Base-by-base conservation (phyloP, 2,113 vertebrate genomes). In the Pluvialis apricaria region DNA sequence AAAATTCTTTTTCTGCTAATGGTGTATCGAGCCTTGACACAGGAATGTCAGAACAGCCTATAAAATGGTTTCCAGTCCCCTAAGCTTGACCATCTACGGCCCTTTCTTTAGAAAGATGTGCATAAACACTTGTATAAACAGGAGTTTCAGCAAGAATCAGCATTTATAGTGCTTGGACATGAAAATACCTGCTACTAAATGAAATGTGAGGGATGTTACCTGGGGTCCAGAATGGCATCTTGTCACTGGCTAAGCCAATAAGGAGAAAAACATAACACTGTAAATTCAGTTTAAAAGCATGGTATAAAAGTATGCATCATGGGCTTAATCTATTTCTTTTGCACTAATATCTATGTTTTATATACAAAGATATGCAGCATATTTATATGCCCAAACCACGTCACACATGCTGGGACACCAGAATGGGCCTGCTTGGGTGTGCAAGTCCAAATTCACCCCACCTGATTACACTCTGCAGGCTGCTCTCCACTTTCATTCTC, bases 391-490 rank as follows among this genome's bases (percentile, higher is more conserved):
- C 20, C 36, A 90, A 84, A 60, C 9, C 52, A 21, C 3, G 2
- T 62, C 45, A 18, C 61, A 70, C 10, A 15, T 49, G 26, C 49
- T 86, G 36, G n/a, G 36, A 86, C 47, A 86, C 11, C 13, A 51
- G 36, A 70, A 51, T n/a, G 44, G 5, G 4, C 15, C 32, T 52
- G 34, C 36, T 69, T 91, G 36, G 34, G 42, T 26, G 6, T 55
- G 13, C 22, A 52, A 60, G 20, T 55, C 42, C 2, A 2, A 42
- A 79, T 60, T 88, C 47, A 64, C 21, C 45, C 47, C 54, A 32
- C 8, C 28, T 38, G 69, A 57, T 10, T 0, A 0, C 15, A 10
- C 36, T 47, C 6, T 51, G 40, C 44, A 61, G 36, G 31, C 26
- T 65, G 49, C 54, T 84, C 40, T 90, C 45, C 15, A 16, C 26